A percentile compares a stretch with the other conserved stretches of the same genome.
phyloP scores from a whole-genome alignment of 2,113 vertebrate genomes.

The Anseranas semipalmata region DNA sequence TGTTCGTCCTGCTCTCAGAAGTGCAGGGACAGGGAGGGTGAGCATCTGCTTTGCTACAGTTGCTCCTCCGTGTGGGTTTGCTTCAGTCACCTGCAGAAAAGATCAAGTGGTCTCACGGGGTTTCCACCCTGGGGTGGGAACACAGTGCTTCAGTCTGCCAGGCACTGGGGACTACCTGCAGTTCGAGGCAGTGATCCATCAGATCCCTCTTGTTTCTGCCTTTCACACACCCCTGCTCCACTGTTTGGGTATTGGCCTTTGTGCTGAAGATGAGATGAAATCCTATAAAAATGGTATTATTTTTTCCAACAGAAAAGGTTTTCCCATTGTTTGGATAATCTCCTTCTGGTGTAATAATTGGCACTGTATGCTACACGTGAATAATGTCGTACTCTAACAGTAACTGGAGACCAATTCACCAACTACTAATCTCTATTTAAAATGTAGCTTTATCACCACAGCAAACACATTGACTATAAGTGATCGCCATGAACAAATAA shows the following conservation, averaged over 20 bases:
- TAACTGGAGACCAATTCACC: not conserved
- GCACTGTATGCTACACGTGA: not conserved
- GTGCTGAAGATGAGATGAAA: not conserved
- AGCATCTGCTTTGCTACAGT: not conserved
- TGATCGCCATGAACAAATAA: not conserved
- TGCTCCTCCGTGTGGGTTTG: not conserved
- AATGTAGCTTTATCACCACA: not conserved
- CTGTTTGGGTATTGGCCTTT: not conserved
- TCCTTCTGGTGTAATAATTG: not conserved
- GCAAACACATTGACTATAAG: not conserved
- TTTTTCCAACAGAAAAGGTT: not conserved
- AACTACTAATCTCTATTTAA: not conserved
- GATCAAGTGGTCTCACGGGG: not conserved
- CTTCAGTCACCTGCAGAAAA: not conserved
- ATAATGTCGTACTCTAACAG: not conserved
- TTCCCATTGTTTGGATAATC: not conserved
- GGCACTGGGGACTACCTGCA: rapidly evolving
- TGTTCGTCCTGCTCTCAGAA: rapidly evolving
- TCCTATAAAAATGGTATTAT: not conserved
- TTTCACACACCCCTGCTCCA: not conserved
- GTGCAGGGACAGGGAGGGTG: not conserved
- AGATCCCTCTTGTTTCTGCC: not conserved
- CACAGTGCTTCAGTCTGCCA: not conserved
- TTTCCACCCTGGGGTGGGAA: not conserved
- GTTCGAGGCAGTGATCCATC: not conserved